A percentile compares a stretch with the other conserved stretches of the same genome.
These are phyloP conservation scores for Champsocephalus esox DNA, from an alignment of 2,797 vertebrate genomes.

Conservation along the genomic window DNA sequence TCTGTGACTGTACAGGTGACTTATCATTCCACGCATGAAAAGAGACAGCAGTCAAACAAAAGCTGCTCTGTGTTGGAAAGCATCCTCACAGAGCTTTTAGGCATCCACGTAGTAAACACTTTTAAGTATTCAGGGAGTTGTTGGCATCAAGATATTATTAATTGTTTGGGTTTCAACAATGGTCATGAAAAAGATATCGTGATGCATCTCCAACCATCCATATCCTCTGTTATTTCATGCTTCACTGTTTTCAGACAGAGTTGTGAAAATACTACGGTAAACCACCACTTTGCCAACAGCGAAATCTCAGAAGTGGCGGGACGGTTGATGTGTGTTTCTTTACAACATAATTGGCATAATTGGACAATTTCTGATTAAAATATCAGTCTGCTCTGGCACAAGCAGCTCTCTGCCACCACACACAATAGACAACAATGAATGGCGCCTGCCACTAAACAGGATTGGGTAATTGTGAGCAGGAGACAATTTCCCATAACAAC, in stretches of 20 bases:
- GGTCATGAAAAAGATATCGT: background rate
- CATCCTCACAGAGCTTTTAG: conserved; percentile 11
- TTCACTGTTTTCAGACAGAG: conserved; percentile 2
- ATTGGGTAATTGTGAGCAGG: conserved; percentile 58
- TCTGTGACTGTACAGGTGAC: conserved; percentile 66
- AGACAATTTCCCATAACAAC: conserved; percentile 59
- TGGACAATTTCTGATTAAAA: conserved; percentile 60
- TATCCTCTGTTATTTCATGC: background rate
- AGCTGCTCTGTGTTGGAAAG: conserved; percentile 40
- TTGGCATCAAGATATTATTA: background rate
- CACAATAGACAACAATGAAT: conserved; percentile 49
- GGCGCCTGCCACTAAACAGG: conserved; percentile 41
- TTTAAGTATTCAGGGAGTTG: conserved; percentile 10
- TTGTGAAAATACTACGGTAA: conserved; percentile 9
- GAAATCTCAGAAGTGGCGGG: conserved; percentile 11
- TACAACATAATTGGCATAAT: conserved; percentile 56
- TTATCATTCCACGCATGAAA: conserved; percentile 56
- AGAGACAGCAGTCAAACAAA: conserved; percentile 55
- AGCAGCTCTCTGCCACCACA: conserved; percentile 33
- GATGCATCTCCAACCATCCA: background rate
- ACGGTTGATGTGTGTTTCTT: conserved; percentile 50
- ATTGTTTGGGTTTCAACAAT: conserved; percentile 17
- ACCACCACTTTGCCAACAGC: conserved; percentile 25
- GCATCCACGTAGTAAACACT: background rate
- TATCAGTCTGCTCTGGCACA: conserved; percentile 40